phyloP scores from a whole-genome alignment of 2,888 invertebrate species.

The Crioceris asparagi region DNA sequence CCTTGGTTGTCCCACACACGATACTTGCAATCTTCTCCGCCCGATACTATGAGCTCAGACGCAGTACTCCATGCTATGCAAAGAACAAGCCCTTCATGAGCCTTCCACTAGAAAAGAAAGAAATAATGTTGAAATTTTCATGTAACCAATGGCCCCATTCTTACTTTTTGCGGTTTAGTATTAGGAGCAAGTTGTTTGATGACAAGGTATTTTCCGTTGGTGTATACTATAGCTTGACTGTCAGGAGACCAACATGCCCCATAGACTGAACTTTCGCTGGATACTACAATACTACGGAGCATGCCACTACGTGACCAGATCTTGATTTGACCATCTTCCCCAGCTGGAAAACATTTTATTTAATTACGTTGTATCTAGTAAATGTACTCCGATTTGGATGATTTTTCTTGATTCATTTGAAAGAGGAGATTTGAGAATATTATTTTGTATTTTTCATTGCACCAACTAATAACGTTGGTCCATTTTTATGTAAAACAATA shows the following conservation, averaged over 20 bases:
- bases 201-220: conserved; percentile 55
- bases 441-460: too few relatives aligned
- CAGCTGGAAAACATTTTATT: conserved; percentile 64
- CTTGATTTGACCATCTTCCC: conserved; percentile 94
- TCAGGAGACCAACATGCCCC: conserved; percentile 75
- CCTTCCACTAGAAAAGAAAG: conserved; percentile 69
- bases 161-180: conserved; percentile 59
- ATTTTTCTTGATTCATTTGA: too few relatives aligned
- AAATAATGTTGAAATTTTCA: too few relatives aligned
- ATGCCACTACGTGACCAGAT: conserved; percentile 96
- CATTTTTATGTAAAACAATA: too few relatives aligned
- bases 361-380: too few relatives aligned
- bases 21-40: conserved; percentile 82
- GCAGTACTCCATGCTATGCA: conserved; percentile 92
- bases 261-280: conserved; percentile 71
- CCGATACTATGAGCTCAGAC: conserved; percentile 84
- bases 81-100: conserved; percentile 87
- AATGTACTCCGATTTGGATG: too few relatives aligned
- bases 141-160: too few relatives aligned
- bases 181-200: conserved; percentile 65
- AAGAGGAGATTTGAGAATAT: too few relatives aligned
- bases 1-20: conserved; percentile 91
- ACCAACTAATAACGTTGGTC: too few relatives aligned
- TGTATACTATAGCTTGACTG: conserved; percentile 56
- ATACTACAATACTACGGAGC: conserved; percentile 78